phyloP scores from a whole-genome alignment of 2,888 invertebrate genomes.

The Aspidiotus destructor region DNA sequence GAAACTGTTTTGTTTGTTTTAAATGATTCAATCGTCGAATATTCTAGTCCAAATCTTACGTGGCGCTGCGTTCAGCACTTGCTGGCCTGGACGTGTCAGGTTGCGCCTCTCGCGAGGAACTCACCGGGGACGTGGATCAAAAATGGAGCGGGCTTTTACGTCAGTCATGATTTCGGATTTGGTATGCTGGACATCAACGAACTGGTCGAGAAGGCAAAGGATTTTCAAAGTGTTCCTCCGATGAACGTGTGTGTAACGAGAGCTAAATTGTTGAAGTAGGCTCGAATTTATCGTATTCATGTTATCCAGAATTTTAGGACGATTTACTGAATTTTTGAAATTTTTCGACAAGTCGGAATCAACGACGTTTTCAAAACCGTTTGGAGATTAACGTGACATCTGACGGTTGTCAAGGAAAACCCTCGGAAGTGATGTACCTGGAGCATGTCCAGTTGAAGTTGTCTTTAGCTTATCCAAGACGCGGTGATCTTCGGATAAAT shows the following conservation, averaged over 20 bases:
- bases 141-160: conserved; percentile 69
- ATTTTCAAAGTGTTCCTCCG: conserved; percentile 63
- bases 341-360: not conserved
- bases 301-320: no score
- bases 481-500: conserved; percentile 67
- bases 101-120: conserved; percentile 55
- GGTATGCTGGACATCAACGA: conserved; percentile 70
- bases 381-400: conserved; percentile 13
- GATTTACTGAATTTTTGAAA: not conserved
- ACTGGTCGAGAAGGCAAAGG: conserved; percentile 46
- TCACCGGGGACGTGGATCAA: conserved; percentile 56
- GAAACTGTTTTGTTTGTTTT: no score
- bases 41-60: conserved; percentile 61
- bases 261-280: not conserved
- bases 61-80: conserved; percentile 90
- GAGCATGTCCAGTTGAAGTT: conserved; percentile 76
- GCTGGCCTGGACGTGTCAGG: conserved; percentile 73
- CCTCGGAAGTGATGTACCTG: conserved; percentile 47
- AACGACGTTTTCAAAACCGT: not conserved
- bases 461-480: conserved; percentile 57
- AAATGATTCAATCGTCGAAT: no score
- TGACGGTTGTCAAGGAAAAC: conserved; percentile 37
- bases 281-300: not conserved
- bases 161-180: conserved; percentile 75
- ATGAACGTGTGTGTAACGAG: conserved; percentile 41